Percentiles rank a stretch among this genome's conserved stretches.
These are phyloP conservation scores for Halocynthia roretzi DNA, from an alignment of 23 tunicate species.

Conservation along the genomic window DNA sequence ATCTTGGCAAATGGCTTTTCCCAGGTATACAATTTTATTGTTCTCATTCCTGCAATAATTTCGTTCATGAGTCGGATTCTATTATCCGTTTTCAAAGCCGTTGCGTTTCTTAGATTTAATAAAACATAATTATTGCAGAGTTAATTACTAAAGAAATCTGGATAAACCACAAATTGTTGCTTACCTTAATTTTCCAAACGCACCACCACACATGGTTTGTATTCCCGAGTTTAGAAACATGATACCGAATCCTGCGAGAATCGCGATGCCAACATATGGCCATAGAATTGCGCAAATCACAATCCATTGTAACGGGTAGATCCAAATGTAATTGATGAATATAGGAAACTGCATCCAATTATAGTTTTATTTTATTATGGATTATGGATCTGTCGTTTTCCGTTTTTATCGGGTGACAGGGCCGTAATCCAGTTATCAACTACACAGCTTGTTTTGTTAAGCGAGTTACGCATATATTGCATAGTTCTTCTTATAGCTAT, in stretches of 20 bases:
- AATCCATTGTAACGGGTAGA: conserved; percentile 44
- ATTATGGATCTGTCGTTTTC: too few species aligned
- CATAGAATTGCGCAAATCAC: conserved; percentile 35
- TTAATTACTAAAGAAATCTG: background rate
- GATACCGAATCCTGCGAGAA: conserved; percentile 28
- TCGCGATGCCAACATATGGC: conserved; percentile 25
- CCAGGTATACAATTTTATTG: conserved; percentile 55
- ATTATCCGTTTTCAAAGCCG: conserved; percentile 31
- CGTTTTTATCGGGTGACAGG: too few species aligned
- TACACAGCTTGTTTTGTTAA: too few species aligned
- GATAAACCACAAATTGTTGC: too few species aligned
- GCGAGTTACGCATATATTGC: too few species aligned
- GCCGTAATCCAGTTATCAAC: too few species aligned
- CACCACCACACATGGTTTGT: conserved; percentile 42
- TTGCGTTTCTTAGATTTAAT: conserved; percentile 7
- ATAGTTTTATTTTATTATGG: too few species aligned
- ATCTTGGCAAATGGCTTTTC: conserved; percentile 30
- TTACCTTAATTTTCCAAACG: conserved; percentile 52
- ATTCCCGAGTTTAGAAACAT: conserved; percentile 21
- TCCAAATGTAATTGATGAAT: conserved; percentile 56
- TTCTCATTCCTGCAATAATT: conserved; percentile 46
- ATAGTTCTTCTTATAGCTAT: too few species aligned
- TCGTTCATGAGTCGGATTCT: conserved; percentile 37
- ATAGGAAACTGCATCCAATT: background rate
- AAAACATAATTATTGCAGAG: background rate